These are phyloP conservation scores for Microplitis deprimator DNA, from an alignment of 2,888 invertebrate genomes.

Conservation along the genomic window DNA sequence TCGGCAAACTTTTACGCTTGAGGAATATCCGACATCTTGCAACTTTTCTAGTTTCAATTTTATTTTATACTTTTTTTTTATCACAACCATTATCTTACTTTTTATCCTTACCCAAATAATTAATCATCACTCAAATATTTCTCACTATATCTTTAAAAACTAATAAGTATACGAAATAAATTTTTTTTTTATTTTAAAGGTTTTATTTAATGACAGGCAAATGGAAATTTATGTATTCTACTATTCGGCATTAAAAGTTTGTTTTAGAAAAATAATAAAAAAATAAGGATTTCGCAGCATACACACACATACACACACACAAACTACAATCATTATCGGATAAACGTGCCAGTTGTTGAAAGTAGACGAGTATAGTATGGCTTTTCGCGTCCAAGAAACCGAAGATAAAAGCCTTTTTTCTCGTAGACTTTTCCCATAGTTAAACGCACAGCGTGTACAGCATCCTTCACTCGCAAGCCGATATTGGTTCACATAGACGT, in stretches of 20 bases:
- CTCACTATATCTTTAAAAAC: too few relatives aligned
- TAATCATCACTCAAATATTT: background rate
- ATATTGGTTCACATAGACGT: constrained; percentile 58
- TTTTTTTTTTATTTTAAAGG: background rate
- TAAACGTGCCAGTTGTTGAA: constrained; percentile 27
- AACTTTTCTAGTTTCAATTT: constrained; percentile 24
- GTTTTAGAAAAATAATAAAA: background rate
- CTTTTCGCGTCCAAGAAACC: constrained; percentile 35
- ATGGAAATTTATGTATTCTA: background rate
- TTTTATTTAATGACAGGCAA: background rate
- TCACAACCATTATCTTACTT: constrained; percentile 15
- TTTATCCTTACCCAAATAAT: background rate
- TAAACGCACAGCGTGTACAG: constrained; percentile 58
- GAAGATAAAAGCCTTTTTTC: constrained; percentile 27
- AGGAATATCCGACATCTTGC: constrained; percentile 22
- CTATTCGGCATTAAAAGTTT: background rate
- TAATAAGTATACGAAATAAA: too few relatives aligned
- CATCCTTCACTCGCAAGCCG: constrained; percentile 61
- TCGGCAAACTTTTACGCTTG: constrained; percentile 40
- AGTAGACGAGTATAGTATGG: constrained; percentile 1
- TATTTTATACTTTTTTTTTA: constrained; percentile 23
- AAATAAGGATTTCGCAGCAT: constrained; percentile 27
- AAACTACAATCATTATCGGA: constrained; percentile 17
- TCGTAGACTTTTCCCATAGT: constrained; percentile 50
- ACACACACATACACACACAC: constrained; percentile 14